A percentile compares a stretch with the other conserved stretches of the same genome.
phyloP scores from a whole-genome alignment of 2,113 vertebrate species.

The Coryphaenoides rupestris region DNA sequence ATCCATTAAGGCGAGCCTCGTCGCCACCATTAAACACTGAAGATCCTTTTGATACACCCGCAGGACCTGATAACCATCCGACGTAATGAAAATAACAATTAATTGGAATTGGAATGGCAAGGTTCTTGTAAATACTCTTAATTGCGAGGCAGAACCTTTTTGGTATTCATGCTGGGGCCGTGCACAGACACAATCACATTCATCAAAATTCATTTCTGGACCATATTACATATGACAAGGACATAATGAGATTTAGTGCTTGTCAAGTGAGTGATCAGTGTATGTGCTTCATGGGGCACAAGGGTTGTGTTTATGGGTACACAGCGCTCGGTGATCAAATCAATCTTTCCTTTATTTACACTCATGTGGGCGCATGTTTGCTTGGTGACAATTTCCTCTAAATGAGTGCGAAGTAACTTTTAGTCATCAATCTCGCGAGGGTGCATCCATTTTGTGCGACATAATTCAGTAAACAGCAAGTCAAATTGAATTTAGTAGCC shows the following conservation, averaged over 20 bases:
- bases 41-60: conserved; percentile 53
- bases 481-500: too few relatives aligned
- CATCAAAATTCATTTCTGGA: not conserved
- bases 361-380: too few relatives aligned
- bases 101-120: conserved; percentile 61
- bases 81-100: conserved; percentile 69
- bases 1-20: conserved; percentile 57
- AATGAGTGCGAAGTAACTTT: too few relatives aligned
- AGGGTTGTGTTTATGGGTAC: not conserved
- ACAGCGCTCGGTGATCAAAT: not conserved
- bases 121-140: conserved; percentile 40
- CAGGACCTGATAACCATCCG: conserved; percentile 58
- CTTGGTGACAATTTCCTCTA: too few relatives aligned
- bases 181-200: conserved; percentile 29
- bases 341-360: not conserved
- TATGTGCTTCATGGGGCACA: not conserved
- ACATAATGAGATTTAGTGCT: not conserved
- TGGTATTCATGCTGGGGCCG: conserved; percentile 20
- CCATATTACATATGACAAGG: not conserved
- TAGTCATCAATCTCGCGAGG: too few relatives aligned
- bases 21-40: conserved; percentile 40
- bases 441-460: too few relatives aligned
- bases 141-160: conserved; percentile 37
- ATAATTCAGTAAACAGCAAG: too few relatives aligned
- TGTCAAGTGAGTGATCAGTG: not conserved